Conservation (phyloP, 2,797 vertebrate genomes). For the Tenualosa ilisha region DNA sequence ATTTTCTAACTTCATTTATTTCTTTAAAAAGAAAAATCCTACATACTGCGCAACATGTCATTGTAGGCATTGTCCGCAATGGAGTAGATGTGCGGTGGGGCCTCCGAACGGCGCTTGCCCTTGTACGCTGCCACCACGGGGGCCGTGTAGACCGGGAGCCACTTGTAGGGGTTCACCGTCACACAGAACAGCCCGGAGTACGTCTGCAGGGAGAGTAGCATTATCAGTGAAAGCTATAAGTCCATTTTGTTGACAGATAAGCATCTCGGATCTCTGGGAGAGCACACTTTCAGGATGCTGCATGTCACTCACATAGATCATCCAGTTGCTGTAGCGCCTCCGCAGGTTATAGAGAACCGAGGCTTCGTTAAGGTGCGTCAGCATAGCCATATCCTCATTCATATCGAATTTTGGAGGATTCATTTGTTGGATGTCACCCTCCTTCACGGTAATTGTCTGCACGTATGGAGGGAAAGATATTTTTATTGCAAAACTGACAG, state of each 20-base stretch:
- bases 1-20: too few species aligned
- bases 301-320: conserved; percentile 86
- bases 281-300: neutral
- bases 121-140: conserved; percentile 87
- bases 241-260: neutral
- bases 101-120: conserved; percentile 87
- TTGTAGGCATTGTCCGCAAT: conserved; percentile 92
- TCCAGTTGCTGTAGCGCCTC: conserved; percentile 84
- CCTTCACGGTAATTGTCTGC: conserved; percentile 80
- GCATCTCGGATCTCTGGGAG: neutral
- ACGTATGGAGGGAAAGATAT: conserved; percentile 9
- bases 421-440: conserved; percentile 87
- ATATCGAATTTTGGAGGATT: conserved; percentile 91
- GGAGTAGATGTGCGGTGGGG: conserved; percentile 88
- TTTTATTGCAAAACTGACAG: neutral
- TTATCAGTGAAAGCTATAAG: neutral
- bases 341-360: conserved; percentile 85
- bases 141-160: conserved; percentile 88
- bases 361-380: conserved; percentile 91
- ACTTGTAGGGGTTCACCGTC: conserved; percentile 93
- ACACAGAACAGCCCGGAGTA: conserved; percentile 94
- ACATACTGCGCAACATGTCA: conserved; percentile 92
- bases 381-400: conserved; percentile 94
- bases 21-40: neutral
- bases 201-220: conserved; percentile 72